Evolutionary conservation across 1,140 invertebrate species (phyloP), one percentile per base, ranked within the genome.

Genomic region (Zaprionus tsacasi): DNA sequence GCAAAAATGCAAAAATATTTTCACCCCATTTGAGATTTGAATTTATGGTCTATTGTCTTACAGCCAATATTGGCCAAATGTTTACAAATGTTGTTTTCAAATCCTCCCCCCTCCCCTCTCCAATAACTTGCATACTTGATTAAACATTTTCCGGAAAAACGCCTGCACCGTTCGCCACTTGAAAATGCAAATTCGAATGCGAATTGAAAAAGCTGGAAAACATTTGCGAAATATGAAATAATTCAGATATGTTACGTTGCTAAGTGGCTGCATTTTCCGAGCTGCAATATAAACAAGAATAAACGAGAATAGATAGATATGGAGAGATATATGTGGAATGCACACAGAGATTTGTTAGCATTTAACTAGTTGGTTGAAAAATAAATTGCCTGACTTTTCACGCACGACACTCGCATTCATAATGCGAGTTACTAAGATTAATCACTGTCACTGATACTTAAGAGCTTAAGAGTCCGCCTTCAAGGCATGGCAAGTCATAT

Each of bases 381-480:
- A 88, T 76, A 55, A 81, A 80, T 88, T 75, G 70, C 12, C 25
- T 68, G 74, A 48, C 43, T 72, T 38, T 77, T 71, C 61, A 21
- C 21, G 64, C 60, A 59, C 59, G 65, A 36, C 69, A 68, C 59
- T 78, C 69, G 69, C 74, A 81, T 71, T 82, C 70, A 55, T 63
- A 81, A 85, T 78, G 70, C 73, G 2, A 88, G 88, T 80, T 82
- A 70, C 60, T 83, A 70, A 87, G 85, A 89, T 87, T 87, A 76
- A 87, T 88, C 83, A 88, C 85, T 87, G 83, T 87, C 83, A 89
- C 63, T 71, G 77, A 87, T 87, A 87, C 83, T 87, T 88, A 88
- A 67, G 55, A 33, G 69, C 69, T 71, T 40, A 40, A 40, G 69
- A 72, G 60, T 67, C 65, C n/a, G 57, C 64, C 77, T 78, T 69